Conservation (phyloP, 2,888 invertebrate species). For the Acrobasis repandana region DNA sequence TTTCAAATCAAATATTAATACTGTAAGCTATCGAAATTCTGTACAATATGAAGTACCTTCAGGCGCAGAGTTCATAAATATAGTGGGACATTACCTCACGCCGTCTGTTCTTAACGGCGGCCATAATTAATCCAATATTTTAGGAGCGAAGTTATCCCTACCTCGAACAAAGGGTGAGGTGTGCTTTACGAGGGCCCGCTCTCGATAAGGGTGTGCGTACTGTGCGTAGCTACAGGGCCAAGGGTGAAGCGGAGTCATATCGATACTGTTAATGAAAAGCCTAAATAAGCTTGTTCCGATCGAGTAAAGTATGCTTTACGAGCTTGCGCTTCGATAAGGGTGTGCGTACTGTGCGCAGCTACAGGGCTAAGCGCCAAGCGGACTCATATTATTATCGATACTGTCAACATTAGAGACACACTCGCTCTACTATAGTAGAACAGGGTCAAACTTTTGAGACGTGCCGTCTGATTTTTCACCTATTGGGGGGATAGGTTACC, state of each 20-base stretch:
- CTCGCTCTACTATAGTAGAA: too few species aligned
- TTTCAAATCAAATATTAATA: too few species aligned
- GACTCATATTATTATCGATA: too few species aligned
- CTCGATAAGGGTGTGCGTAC: constrained; percentile 8
- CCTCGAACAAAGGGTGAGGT: constrained; percentile 19
- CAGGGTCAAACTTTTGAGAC: too few species aligned
- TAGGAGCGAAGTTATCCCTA: constrained; percentile 16
- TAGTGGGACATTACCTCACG: constrained; percentile 15
- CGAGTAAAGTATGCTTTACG: background rate
- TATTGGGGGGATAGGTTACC: too few species aligned
- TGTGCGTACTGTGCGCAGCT: background rate
- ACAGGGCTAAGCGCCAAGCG: too few species aligned
- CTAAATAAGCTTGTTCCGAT: background rate
- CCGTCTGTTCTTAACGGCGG: constrained; percentile 13
- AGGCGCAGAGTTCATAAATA: constrained; percentile 16
- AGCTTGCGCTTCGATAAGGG: too few species aligned
- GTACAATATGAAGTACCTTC: constrained; percentile 7
- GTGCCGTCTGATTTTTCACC: too few species aligned
- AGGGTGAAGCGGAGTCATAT: background rate
- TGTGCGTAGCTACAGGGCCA: background rate
- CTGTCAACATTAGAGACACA: too few species aligned
- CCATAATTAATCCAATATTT: constrained; percentile 20
- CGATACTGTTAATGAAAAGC: background rate
- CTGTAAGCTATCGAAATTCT: background rate
- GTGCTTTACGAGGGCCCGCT: constrained; percentile 17